Evolutionary conservation across 2,888 invertebrate species (phyloP), one percentile per base, ranked within the genome.

Genomic region (Mythimna ferrago): DNA sequence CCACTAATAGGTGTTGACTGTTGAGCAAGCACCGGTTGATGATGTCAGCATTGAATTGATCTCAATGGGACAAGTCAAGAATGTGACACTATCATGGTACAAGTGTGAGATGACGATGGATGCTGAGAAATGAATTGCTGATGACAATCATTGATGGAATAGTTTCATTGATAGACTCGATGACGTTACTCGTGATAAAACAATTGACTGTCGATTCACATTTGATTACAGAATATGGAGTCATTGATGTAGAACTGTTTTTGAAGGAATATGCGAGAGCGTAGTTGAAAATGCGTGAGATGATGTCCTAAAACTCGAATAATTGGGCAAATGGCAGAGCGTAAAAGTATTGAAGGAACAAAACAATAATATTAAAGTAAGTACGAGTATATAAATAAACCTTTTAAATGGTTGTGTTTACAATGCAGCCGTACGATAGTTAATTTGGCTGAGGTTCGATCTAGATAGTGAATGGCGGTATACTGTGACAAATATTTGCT

Each of bases 21-120:
- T 89, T 89, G 89, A 87, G 90, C 82, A 90, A 89, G 84, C 78
- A 84, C 74, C 73, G 76, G 79, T 71, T 62, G 89, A 89, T 90
- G 92, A 92, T 91, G 92, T 92, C 91, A 92, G 89, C 89, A 82
- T 72, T 72, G 88, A 91, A 92, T 92, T 91, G 91, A 90, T 89
- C 89, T 84, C 90, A 91, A 91, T 92, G 74, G 82, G 80, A 64
- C 61, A 66, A 78, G 81, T 80, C 80, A 88, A 86, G 88, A 89
- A 90, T 89, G 89, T 87, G 87, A 89, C 88, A 85, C 75, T 77
- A 87, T 86, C 83, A 79, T 67, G 66, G 73, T 54, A 73, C 83
- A 69, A 80, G 78, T 82, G 69, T 68, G 65, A 68, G 58, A 78
- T 74, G 77, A 73, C 58, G 32, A 62, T 65, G 38, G 54, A 64